Conservation (phyloP, 1,140 invertebrate species). For the Chelonus insularis region DNA sequence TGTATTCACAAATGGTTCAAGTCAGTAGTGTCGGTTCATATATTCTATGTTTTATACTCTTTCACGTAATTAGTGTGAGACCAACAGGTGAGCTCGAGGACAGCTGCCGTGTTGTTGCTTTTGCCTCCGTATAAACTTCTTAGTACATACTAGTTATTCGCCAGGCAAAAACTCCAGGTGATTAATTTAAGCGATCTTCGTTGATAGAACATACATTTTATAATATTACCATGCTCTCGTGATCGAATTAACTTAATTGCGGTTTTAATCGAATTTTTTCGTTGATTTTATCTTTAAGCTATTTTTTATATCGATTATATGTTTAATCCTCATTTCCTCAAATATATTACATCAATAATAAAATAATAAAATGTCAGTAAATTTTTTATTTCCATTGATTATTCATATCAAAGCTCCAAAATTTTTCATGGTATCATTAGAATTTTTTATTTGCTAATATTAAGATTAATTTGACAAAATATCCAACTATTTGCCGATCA, state of each 20-base stretch:
- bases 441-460: no score
- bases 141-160: not conserved
- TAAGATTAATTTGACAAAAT: no score
- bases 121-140: not conserved
- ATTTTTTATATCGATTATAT: not conserved
- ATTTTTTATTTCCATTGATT: no score
- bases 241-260: constrained; percentile 14
- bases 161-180: constrained; percentile 8
- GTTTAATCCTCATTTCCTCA: constrained; percentile 1
- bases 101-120: constrained; percentile 25
- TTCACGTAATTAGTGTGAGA: constrained; percentile 36
- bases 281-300: not conserved
- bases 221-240: not conserved
- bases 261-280: constrained; percentile 13
- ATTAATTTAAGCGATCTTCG: constrained; percentile 16
- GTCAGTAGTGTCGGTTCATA: constrained; percentile 17
- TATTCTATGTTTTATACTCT: constrained; percentile 28
- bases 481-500: no score
- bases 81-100: constrained; percentile 36
- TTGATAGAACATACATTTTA: constrained; percentile 9
- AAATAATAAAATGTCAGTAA: no score
- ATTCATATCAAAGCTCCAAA: no score
- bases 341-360: no score
- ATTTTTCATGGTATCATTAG: no score
- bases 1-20: not conserved